A percentile compares a stretch with the other conserved stretches of the same genome.
Conservation (phyloP, 2,888 invertebrate genomes). For the Norana najaformis region DNA sequence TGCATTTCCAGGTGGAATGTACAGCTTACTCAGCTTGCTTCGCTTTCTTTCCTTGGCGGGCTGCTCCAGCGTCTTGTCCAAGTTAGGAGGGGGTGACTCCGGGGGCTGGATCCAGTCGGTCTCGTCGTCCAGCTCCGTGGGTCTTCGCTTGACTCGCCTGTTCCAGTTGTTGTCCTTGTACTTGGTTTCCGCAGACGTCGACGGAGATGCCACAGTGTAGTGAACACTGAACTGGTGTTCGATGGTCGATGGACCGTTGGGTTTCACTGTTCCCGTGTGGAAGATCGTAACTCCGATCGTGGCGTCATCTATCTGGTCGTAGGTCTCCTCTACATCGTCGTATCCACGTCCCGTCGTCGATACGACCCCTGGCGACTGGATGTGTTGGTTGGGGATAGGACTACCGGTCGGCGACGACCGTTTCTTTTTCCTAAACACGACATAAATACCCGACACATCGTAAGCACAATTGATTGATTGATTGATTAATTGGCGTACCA, state of each 20-base stretch:
- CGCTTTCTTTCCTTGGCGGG: neutral
- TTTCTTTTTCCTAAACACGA: too few species aligned
- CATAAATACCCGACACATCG: too few species aligned
- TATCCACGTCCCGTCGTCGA: neutral
- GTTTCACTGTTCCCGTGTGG: neutral
- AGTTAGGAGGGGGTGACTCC: neutral
- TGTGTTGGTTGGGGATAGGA: too few species aligned
- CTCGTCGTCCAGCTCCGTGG: neutral
- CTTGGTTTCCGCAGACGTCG: neutral
- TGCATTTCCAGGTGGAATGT: neutral
- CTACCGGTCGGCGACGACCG: neutral
- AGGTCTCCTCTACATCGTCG: neutral
- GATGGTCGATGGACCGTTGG: neutral
- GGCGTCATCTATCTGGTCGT: neutral
- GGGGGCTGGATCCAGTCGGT: neutral
- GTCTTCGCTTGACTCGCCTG: neutral
- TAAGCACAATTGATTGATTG: too few species aligned
- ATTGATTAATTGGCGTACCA: too few species aligned
- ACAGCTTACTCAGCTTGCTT: neutral
- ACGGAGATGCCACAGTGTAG: neutral
- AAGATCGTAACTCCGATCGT: neutral
- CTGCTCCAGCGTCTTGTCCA: neutral
- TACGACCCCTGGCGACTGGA: neutral
- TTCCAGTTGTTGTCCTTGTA: neutral
- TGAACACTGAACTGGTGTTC: constrained; percentile 22